These are phyloP conservation scores for Cottus gobio DNA, from an alignment of 2,113 vertebrate species.

Conservation along the genomic window DNA sequence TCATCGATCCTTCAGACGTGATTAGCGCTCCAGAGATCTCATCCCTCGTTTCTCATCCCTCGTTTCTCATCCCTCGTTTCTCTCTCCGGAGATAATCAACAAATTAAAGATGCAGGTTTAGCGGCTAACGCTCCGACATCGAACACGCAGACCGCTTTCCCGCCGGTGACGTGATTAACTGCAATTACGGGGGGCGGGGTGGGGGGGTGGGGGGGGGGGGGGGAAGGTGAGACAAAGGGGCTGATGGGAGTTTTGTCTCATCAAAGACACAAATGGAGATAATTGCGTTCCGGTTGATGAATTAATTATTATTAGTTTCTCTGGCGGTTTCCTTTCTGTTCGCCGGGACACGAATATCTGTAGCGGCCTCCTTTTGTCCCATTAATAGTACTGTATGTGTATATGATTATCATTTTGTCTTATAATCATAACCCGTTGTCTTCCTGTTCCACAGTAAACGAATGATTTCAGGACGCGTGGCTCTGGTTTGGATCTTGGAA, in stretches of 20 bases:
- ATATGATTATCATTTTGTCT: too few species aligned
- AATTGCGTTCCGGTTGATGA: constrained; percentile 47
- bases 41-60: constrained; percentile 18
- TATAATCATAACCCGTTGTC: too few species aligned
- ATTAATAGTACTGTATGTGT: too few species aligned
- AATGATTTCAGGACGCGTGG: too few species aligned
- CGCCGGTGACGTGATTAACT: constrained; percentile 60
- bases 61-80: constrained; percentile 32
- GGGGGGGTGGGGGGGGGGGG: neutral
- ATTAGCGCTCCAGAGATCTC: constrained; percentile 50
- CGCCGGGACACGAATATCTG: constrained; percentile 61
- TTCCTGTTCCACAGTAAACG: too few species aligned
- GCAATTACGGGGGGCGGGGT: constrained; percentile 26
- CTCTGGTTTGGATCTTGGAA: too few species aligned
- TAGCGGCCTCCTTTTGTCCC: too few species aligned
- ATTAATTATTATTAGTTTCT: constrained; percentile 52
- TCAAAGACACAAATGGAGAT: constrained; percentile 65
- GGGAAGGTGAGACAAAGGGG: constrained; percentile 58
- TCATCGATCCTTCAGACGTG: constrained; percentile 50
- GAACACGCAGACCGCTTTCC: neutral
- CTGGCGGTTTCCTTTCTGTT: constrained; percentile 36
- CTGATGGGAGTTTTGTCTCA: constrained; percentile 50
- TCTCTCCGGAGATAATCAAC: constrained; percentile 54
- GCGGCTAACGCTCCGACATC: constrained; percentile 36
- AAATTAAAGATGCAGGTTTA: constrained; percentile 66